Evolutionary conservation across 2,888 invertebrate genomes (phyloP), one percentile per base, ranked within the genome.

Genomic region (Melanostoma mellinum): DNA sequence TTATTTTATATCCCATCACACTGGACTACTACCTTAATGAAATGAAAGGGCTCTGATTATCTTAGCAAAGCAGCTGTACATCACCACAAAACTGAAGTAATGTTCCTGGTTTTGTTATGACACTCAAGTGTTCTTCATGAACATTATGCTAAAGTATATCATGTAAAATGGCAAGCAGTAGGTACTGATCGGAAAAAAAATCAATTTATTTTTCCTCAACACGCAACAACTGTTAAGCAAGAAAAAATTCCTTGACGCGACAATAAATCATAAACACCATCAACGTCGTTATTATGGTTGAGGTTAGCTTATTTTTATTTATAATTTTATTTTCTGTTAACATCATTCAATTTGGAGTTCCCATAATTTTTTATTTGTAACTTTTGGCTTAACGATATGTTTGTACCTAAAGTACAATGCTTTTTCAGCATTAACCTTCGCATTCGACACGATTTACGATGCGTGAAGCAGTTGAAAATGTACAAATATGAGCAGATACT

Each of bases 201-300:
- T 20, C 20, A 20, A 20, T 20, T 42, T 8, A 33, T 40, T 40
- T 20, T 32, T 10, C 9, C 10, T 6, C 30, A 50, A 50, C 4
- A 20, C 20, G 20, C 20, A 20, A 20, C 20, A 20, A 20, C 1
- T 20, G 20, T 20, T 20, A 1, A 20, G 20, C 20, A 20, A 20
- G 1, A 20, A 5, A n/a, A 60, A 60, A 46, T 46, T 46, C 35
- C 36, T 36, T 20, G 0, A 46, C n/a, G 46, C 20, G 20, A 35
- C 6, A 35, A 61, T 61, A 61, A 46, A 61, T 61, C 61, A 61
- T 20, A 44, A 8, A 33, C 20, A 61, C 46, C 61, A 61, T 46
- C 20, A 46, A 46, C 36, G 35, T 61, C 46, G 36, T 35, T 46
- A 32, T 60, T 10, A 20, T 20, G 20, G 20, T 10, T 10, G 44